Evolutionary conservation across 2,113 vertebrate genomes (phyloP), one percentile per base, ranked within the genome.

Genomic region (Mus spicilegus): DNA sequence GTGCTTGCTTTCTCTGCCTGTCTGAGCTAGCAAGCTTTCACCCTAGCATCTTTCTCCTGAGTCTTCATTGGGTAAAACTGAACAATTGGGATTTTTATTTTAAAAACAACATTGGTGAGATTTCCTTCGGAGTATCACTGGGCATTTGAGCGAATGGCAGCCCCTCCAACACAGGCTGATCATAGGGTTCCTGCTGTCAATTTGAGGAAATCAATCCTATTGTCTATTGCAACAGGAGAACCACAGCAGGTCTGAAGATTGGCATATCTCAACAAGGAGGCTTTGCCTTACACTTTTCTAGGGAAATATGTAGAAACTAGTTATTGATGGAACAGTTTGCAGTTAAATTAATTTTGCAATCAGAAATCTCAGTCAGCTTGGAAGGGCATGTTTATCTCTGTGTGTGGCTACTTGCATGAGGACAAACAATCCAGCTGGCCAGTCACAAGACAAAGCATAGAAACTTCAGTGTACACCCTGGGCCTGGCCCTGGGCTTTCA

Each of bases 271-370:
- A 58, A 12, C 16, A 4, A 33, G 9, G 4, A 2, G 20, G 36
- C 26, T 87, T 87, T 90, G 51, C 67, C 80, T 63, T 94, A 87
- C 7, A 56, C 39, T 61, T 81, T 82, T 76, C 70, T 28, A 72
- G 13, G n/a, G 19, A 61, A n/a, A 13, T 19, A 58, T 11, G 22
- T 58, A 51, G 86, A 76, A 65, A 77, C 67, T 77, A 70, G 75
- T 81, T 65, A 63, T 22, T 76, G 36, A 77, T 65, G 54, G 36
- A 65, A 14, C 82, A 12, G 39, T 63, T 95, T 86, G 28, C 46
- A 75, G 19, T 61, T 58, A n/a, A 36, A 92, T 69, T 86, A 85
- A 77, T 89, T 92, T 92, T 86, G 36, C 69, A 94, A 89, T 75
- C 51, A 86, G 46, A 76, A 19, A 12, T 92, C 85, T 92, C 80